Conservation (phyloP, 2,888 invertebrate genomes). For the Limnephilus auricula region DNA sequence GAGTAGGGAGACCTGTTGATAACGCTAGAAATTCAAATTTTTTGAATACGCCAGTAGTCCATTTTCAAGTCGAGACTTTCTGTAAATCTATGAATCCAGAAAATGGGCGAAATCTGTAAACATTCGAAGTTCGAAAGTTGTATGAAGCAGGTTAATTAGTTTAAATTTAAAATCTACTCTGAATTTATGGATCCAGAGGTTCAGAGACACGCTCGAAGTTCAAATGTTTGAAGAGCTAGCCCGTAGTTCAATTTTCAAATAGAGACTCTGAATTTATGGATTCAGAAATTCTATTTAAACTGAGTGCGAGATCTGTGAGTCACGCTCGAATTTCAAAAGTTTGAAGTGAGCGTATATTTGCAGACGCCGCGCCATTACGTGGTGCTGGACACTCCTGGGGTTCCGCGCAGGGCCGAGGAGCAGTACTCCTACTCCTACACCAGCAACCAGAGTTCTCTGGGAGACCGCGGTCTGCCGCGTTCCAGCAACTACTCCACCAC, state of each 20-base stretch:
- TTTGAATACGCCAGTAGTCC: too few species aligned
- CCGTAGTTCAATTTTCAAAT: too few species aligned
- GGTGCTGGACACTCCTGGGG: constrained; percentile 86
- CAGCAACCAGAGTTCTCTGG: constrained; percentile 78
- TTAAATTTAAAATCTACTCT: not conserved
- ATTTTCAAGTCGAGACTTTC: too few species aligned
- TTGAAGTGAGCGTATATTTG: constrained; percentile 73
- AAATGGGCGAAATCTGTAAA: too few species aligned
- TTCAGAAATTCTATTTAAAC: not conserved
- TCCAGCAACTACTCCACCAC: constrained; percentile 83
- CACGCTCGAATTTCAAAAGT: not conserved
- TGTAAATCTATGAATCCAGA: too few species aligned
- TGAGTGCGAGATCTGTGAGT: not conserved
- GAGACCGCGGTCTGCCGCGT: constrained; percentile 76
- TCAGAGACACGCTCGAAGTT: too few species aligned
- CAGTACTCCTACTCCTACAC: constrained; percentile 92
- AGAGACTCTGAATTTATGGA: not conserved
- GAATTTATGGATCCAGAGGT: not conserved
- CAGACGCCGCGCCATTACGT: constrained; percentile 95
- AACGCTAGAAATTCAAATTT: not conserved
- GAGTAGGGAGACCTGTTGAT: not conserved
- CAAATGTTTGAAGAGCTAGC: too few species aligned
- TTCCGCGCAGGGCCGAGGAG: constrained; percentile 84
- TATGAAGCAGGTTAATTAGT: too few species aligned
- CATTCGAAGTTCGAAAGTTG: too few species aligned